phyloP scores from a whole-genome alignment of 2,113 vertebrate species.

The Cryptomyrus ogoouensis region DNA sequence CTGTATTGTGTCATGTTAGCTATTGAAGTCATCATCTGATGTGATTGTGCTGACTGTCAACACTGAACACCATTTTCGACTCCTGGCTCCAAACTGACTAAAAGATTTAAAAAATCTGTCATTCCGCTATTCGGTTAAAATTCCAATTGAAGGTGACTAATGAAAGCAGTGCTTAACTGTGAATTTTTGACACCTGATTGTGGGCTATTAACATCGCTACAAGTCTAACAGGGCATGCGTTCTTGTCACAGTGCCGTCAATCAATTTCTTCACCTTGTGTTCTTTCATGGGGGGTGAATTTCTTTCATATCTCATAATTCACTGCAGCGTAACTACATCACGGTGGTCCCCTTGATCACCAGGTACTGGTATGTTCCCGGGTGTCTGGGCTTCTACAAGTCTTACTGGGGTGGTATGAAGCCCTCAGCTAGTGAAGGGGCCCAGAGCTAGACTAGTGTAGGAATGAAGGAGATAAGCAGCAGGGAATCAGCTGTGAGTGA shows the following conservation, averaged over 20 bases:
- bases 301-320: not conserved
- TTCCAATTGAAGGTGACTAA: not conserved
- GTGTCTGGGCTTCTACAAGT: not conserved
- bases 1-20: not conserved
- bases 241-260: not conserved
- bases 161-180: not conserved
- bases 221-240: not conserved
- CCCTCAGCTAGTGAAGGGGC: not conserved
- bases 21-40: not conserved
- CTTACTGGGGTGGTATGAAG: not conserved
- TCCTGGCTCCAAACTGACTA: not conserved
- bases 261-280: not conserved
- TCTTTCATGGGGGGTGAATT: not conserved
- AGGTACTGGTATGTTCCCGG: not conserved
- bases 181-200: not conserved
- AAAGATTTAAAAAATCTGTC: not conserved
- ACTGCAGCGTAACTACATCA: not conserved
- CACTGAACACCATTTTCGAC: not conserved
- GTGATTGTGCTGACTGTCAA: not conserved
- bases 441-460: not conserved
- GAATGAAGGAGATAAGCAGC: not conserved
- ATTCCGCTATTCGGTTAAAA: not conserved
- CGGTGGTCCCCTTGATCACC: not conserved
- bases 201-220: not conserved
- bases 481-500: not conserved